A percentile compares a stretch with the other conserved stretches of the same genome.
phyloP scores from a whole-genome alignment of 1,140 invertebrate species.

The Megathymus violae region DNA sequence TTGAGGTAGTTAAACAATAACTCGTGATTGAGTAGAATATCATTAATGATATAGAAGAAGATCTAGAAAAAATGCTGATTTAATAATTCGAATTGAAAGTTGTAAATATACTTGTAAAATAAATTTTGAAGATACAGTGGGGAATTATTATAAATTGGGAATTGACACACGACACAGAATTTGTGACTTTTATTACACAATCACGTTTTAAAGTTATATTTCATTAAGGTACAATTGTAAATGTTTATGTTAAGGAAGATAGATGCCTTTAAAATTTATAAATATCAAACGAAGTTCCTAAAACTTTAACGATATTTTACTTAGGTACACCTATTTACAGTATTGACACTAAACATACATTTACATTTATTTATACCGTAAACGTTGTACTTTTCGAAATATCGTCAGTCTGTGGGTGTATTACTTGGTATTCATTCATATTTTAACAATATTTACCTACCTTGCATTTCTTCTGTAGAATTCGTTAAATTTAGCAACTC shows the following conservation, averaged over 20 bases:
- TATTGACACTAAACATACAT: conserved; percentile 19
- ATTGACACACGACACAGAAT: no score
- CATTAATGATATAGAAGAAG: no score
- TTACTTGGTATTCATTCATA: conserved; percentile 7
- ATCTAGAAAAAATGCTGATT: conserved; percentile 1
- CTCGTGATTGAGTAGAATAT: conserved; percentile 14
- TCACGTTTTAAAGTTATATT: no score
- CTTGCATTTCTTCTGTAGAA: not conserved
- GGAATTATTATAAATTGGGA: no score
- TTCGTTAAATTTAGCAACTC: conserved; percentile 20
- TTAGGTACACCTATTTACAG: conserved; percentile 12
- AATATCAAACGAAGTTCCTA: no score
- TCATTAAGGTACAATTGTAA: no score
- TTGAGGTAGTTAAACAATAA: conserved; percentile 61
- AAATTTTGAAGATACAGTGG: no score
- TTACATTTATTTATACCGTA: conserved; percentile 37
- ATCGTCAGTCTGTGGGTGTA: conserved; percentile 23
- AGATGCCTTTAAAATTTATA: no score
- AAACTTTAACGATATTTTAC: conserved; percentile 5
- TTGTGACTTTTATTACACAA: no score
- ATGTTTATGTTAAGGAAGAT: no score
- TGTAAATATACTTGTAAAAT: no score
- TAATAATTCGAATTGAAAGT: no score
- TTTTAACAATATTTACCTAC: conserved; percentile 7
- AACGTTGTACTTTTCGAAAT: conserved; percentile 23